A percentile compares a stretch with the other conserved stretches of the same genome.
Conservation (phyloP, 2,888 invertebrate species). For the Dysmachus trigonus region DNA sequence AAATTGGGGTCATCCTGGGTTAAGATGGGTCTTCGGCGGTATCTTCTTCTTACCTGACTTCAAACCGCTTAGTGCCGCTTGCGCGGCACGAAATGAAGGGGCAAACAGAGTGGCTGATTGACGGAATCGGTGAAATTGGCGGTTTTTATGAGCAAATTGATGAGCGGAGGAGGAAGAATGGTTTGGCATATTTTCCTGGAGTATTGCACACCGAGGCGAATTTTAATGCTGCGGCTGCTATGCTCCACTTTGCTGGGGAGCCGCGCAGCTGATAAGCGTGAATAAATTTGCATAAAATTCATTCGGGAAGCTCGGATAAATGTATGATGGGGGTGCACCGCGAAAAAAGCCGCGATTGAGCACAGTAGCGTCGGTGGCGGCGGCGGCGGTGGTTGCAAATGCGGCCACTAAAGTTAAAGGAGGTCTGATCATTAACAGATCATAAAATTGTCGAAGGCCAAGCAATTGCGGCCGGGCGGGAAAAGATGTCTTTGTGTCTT, state of each 20-base stretch:
- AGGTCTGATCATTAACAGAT: background rate
- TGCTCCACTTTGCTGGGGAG: background rate
- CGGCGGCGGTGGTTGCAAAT: background rate
- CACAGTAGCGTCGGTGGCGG: no score
- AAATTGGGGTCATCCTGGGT: background rate
- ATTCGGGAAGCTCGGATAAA: background rate
- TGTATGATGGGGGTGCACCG: background rate
- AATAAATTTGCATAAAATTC: conserved; percentile 16
- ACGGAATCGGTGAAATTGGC: conserved; percentile 7
- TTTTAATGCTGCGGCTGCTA: conserved; percentile 9
- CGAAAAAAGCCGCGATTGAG: background rate
- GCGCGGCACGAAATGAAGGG: background rate
- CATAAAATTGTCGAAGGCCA: conserved; percentile 6
- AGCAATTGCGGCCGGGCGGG: background rate
- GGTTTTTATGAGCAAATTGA: background rate
- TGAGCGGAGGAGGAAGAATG: background rate
- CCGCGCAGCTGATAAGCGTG: background rate
- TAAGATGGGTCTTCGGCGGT: background rate
- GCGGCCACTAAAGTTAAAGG: background rate
- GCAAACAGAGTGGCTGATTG: background rate
- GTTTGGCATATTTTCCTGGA: background rate
- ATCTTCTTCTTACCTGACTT: background rate
- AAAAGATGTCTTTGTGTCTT: no score
- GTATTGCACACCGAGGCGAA: conserved; percentile 9
- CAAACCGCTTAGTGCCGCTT: background rate